phyloP scores from a whole-genome alignment of 2,113 vertebrate genomes.

The Sorex fumeus region DNA sequence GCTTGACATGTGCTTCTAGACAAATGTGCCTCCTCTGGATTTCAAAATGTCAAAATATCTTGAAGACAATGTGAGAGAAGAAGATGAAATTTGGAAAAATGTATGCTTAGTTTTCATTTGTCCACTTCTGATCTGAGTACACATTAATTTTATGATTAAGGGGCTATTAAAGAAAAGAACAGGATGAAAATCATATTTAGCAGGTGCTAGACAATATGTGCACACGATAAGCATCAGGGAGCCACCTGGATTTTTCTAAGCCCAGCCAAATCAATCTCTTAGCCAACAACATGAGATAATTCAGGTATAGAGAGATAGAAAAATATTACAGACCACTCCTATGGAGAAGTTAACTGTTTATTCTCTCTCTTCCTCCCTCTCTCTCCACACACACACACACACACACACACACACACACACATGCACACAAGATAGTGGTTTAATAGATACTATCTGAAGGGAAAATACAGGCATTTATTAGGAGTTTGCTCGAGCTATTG shows the following conservation, averaged over 20 bases:
- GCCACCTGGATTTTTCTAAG: constrained; percentile 45
- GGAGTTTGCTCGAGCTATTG: too few species aligned
- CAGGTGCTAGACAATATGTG: constrained; percentile 52
- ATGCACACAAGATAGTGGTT: not conserved
- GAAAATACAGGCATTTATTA: not conserved
- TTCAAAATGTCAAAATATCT: constrained; percentile 7
- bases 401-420: not conserved
- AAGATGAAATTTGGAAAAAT: constrained; percentile 46
- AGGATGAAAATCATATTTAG: constrained; percentile 46
- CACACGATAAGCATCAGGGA: not conserved
- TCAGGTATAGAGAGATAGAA: not conserved
- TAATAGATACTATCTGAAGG: not conserved
- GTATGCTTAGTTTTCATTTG: constrained; percentile 48
- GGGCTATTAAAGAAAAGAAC: constrained; percentile 32
- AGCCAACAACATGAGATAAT: not conserved
- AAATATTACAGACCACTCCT: not conserved
- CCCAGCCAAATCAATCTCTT: constrained; percentile 58
- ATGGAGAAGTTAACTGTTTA: not conserved
- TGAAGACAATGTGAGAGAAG: constrained; percentile 11
- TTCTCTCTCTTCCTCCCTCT: not conserved
- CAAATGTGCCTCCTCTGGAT: not conserved
- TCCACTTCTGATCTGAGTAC: constrained; percentile 33
- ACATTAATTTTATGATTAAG: constrained; percentile 50
- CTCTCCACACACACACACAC: not conserved
- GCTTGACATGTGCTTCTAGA: constrained; percentile 14